These are phyloP conservation scores for Pecten maximus DNA, from an alignment of 2,888 invertebrate species.

Conservation along the genomic window DNA sequence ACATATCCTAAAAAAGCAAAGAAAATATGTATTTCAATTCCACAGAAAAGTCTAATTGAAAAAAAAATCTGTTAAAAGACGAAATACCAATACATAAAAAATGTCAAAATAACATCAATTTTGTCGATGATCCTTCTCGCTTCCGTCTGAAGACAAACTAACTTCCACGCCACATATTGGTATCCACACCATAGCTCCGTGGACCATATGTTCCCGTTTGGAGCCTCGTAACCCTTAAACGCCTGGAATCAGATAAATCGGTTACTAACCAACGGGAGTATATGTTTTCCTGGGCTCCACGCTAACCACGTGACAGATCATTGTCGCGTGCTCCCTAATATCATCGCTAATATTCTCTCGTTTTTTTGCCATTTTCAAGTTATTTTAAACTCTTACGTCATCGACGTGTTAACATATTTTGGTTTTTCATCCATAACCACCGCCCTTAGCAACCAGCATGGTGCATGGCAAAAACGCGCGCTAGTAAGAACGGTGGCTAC, in stretches of 20 bases:
- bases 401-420: not conserved
- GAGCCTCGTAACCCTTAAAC: not conserved
- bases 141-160: not conserved
- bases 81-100: too few relatives aligned
- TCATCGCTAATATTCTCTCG: constrained; percentile 28
- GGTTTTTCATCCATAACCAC: constrained; percentile 20
- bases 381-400: constrained; percentile 33
- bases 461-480: not conserved
- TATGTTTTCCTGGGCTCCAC: not conserved
- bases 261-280: not conserved
- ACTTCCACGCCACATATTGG: not conserved
- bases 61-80: too few relatives aligned
- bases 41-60: too few relatives aligned
- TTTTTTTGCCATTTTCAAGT: constrained; percentile 31
- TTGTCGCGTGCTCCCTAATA: constrained; percentile 24
- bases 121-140: too few relatives aligned
- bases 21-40: too few relatives aligned
- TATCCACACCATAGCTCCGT: not conserved
- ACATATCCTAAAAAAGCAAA: too few relatives aligned
- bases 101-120: too few relatives aligned
- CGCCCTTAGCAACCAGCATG: constrained; percentile 2
- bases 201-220: not conserved
- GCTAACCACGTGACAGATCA: not conserved
- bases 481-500: not conserved
- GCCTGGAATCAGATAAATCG: constrained; percentile 25